Conservation (phyloP, 2,797 vertebrate genomes). For the Parauchenoglanis ngamensis region DNA sequence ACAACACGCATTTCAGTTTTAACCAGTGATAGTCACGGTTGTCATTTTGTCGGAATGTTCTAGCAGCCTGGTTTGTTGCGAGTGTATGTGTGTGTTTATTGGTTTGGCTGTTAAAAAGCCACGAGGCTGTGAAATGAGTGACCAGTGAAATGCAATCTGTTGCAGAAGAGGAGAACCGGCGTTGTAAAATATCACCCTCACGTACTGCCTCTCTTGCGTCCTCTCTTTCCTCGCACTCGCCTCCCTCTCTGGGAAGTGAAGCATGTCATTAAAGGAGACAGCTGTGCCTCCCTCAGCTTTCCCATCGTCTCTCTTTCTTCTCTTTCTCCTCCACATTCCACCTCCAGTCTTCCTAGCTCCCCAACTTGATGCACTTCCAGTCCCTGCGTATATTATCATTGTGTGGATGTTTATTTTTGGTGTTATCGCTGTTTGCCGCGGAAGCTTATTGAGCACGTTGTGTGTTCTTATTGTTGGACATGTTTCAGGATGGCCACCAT, state of each 20-base stretch:
- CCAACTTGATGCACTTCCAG: not conserved
- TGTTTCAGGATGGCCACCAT: not conserved
- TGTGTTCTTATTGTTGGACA: no score
- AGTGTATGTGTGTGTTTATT: conserved; percentile 21
- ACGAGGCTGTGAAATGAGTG: conserved; percentile 61
- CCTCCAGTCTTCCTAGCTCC: not conserved
- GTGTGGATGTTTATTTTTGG: not conserved
- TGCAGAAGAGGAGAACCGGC: conserved; percentile 63
- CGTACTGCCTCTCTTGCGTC: conserved; percentile 5
- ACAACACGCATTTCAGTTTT: not conserved
- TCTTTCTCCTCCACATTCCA: not conserved
- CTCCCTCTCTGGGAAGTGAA: conserved; percentile 20
- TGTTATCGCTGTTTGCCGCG: not conserved
- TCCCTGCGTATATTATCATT: not conserved
- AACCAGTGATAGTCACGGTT: conserved; percentile 2
- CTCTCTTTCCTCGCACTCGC: not conserved
- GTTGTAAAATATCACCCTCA: conserved; percentile 59
- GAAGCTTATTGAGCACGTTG: no score
- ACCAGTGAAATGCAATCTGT: conserved; percentile 71
- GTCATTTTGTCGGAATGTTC: not conserved
- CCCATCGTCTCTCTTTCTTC: not conserved
- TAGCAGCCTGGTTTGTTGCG: conserved; percentile 1
- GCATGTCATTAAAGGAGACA: conserved; percentile 43
- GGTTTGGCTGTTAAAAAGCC: conserved; percentile 57
- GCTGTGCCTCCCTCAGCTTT: conserved; percentile 29